Conservation (phyloP, 2,888 invertebrate species). For the Crepidodera aurea region DNA sequence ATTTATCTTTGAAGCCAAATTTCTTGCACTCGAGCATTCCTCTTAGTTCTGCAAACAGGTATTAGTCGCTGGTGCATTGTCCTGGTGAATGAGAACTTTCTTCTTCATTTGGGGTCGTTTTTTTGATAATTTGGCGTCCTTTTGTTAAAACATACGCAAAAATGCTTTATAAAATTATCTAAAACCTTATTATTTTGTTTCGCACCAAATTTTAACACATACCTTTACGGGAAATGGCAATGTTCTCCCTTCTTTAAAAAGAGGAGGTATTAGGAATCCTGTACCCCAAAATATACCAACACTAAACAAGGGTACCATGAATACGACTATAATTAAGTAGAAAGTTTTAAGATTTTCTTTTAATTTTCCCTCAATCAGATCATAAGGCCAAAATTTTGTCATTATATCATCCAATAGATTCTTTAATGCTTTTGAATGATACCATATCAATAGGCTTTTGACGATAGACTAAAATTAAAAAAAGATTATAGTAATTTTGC, state of each 20-base stretch:
- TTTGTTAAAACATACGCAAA: too few relatives aligned
- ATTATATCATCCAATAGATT: not conserved
- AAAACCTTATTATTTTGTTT: too few relatives aligned
- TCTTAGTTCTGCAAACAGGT: too few relatives aligned
- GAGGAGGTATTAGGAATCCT: not conserved
- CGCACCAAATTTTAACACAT: too few relatives aligned
- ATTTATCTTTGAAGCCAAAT: too few relatives aligned
- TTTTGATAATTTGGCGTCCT: too few relatives aligned
- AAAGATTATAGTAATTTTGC: too few relatives aligned
- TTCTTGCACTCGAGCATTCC: too few relatives aligned
- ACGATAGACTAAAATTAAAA: not conserved
- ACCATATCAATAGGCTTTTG: not conserved
- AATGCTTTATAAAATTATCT: too few relatives aligned
- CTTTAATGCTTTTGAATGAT: not conserved
- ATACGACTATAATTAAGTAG: not conserved
- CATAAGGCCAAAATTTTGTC: conserved; percentile 4
- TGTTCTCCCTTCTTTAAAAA: not conserved
- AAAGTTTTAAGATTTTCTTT: not conserved
- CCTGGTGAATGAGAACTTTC: too few relatives aligned
- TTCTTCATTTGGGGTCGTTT: too few relatives aligned
- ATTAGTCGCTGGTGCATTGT: too few relatives aligned
- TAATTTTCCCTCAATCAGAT: not conserved
- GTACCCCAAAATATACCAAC: not conserved
- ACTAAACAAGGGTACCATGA: not conserved
- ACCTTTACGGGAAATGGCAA: not conserved